Evolutionary conservation across 2,113 vertebrate genomes (phyloP), one percentile per base, ranked within the genome.

Genomic region (Syngnathus scovelli): DNA sequence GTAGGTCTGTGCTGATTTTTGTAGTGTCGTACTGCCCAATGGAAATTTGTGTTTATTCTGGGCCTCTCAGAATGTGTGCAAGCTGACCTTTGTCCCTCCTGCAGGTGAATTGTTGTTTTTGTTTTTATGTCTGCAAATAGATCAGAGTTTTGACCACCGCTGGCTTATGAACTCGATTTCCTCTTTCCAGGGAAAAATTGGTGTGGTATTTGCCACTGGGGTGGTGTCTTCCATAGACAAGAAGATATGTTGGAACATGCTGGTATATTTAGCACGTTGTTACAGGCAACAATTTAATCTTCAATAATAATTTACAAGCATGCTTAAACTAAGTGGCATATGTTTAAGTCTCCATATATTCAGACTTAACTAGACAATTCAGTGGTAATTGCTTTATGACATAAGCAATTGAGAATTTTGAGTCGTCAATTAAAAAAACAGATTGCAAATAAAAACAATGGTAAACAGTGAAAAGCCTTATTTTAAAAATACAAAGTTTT

Each of bases 151-250:
- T 63, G 59, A 76, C 38, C 64, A 52, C 27, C 23, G 10, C n/a
- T 61, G 15, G 9, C 21, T 27, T 0, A 15, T 43, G 37, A 43
- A 43, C 36, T 52, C 52, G 67, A 23, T 48, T 76, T 88, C 84
- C 86, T 85, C 64, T 83, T 87, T 87, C 69, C 75, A 71, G 44
- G 4, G 23, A 64, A 10, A 21, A 23, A 55, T 12, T 27, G n/a
- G 59, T 64, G 48, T 67, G 76, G 52, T 4, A 44, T 11, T 71
- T 62, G 36, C 72, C 33, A 49, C 6, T 59, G 49, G 38, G 36
- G 6, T 67, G 6, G n/a, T n/a, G n/a, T n/a, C n/a, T 88, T 85
- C 79, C 71, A 67, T 33, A 46, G 61, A 27, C 12, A 55, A 27
- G 5, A 70, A 70, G 39, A 55, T 41, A 1, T 7, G 16, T 12